Percentiles rank a stretch among this genome's conserved stretches.
Evolutionary conservation across 1,140 invertebrate genomes (phyloP).

Genomic region (Cydia amplana): DNA sequence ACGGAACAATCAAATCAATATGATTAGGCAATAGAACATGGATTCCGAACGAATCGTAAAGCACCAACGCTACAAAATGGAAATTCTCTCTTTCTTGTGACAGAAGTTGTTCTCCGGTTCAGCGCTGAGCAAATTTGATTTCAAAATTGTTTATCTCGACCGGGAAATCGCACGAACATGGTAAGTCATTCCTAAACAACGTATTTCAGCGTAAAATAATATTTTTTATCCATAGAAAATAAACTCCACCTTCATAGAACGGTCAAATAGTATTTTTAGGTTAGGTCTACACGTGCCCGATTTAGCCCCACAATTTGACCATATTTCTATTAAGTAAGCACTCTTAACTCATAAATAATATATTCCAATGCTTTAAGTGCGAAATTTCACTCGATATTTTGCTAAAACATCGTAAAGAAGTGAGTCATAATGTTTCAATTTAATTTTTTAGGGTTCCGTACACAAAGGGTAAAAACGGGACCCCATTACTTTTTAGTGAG

Average conservation of each 20-base stretch:
- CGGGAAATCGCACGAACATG: constrained; percentile 71
- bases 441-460: too few relatives aligned
- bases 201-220: constrained; percentile 20
- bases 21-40: neutral
- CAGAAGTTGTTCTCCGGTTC: constrained; percentile 69
- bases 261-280: constrained; percentile 42
- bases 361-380: neutral
- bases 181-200: constrained; percentile 45
- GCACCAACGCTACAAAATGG: neutral
- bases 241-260: neutral
- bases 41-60: neutral
- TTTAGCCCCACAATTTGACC: neutral
- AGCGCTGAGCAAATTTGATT: constrained; percentile 76
- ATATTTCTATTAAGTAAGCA: constrained; percentile 14
- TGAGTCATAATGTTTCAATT: too few relatives aligned
- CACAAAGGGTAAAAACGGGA: too few relatives aligned
- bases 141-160: constrained; percentile 76
- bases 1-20: too few relatives aligned
- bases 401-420: neutral
- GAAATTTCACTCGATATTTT: neutral
- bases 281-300: constrained; percentile 59
- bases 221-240: neutral
- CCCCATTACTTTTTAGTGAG: too few relatives aligned
- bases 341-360: neutral
- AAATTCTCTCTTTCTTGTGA: constrained; percentile 44